Percentiles rank a stretch among this genome's conserved stretches.
Conservation (phyloP, 2,888 invertebrate genomes). For the Torymus aiolomorphi region DNA sequence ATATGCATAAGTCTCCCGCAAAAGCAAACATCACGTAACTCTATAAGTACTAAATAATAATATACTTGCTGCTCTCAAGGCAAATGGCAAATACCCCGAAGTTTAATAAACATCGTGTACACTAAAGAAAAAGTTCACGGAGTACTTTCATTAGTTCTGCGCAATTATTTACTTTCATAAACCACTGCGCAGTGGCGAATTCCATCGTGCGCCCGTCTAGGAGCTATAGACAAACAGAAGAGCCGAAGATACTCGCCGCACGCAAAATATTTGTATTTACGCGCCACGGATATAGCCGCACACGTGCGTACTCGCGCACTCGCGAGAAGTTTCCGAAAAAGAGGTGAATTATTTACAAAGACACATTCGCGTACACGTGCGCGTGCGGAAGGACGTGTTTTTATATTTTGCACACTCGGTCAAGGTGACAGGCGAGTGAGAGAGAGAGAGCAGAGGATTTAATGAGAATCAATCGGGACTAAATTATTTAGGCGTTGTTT, state of each 20-base stretch:
- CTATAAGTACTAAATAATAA: no score
- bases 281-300: background rate
- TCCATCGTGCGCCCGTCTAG: no score
- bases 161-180: no score
- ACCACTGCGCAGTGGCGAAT: no score
- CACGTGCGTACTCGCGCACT: background rate
- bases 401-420: constrained; percentile 25
- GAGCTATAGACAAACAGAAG: background rate
- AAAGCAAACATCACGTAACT: no score
- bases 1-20: no score
- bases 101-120: no score
- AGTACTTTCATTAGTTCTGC: no score
- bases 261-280: constrained; percentile 26
- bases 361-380: background rate
- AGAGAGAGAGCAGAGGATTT: no score
- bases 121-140: no score
- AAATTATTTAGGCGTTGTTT: constrained; percentile 28
- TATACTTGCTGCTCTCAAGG: no score
- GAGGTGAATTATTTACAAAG: constrained; percentile 33
- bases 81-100: no score
- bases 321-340: constrained; percentile 28
- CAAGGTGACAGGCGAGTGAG: constrained; percentile 9
- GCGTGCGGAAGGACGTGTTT: constrained; percentile 17
- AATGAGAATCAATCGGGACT: background rate
- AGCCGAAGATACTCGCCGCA: background rate